A percentile compares a stretch with the other conserved stretches of the same genome.
Evolutionary conservation across 64 coral and sea anemone genomes (phyloP).

Genomic region (Dendronephthya gigantea): DNA sequence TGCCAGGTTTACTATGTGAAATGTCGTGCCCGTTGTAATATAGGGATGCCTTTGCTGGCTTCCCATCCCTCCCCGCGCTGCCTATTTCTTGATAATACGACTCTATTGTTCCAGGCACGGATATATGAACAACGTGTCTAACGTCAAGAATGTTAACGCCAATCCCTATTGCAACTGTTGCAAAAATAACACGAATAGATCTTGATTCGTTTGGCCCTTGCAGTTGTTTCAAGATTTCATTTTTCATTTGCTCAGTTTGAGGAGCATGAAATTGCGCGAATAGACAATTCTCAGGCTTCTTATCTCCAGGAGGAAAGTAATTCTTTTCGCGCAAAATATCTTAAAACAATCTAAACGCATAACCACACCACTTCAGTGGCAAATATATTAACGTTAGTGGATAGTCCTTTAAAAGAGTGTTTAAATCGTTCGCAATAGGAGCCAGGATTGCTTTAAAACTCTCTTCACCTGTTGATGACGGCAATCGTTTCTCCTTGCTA

Average conservation of each 20-base stretch:
- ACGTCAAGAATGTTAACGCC: constrained; percentile 47
- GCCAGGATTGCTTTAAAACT: neutral
- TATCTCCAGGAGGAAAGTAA: neutral
- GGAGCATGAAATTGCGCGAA: constrained; percentile 48
- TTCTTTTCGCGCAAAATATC: neutral
- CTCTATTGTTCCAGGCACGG: constrained; percentile 25
- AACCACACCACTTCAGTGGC: neutral
- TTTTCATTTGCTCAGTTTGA: constrained; percentile 46
- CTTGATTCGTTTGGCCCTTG: neutral
- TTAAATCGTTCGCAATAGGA: neutral
- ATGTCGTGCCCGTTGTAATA: constrained; percentile 32
- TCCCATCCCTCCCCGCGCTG: constrained; percentile 21
- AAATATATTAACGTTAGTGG: neutral
- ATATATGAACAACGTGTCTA: constrained; percentile 33
- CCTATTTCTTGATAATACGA: constrained; percentile 28
- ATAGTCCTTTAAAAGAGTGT: neutral
- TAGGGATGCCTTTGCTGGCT: constrained; percentile 1
- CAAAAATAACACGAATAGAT: constrained; percentile 49
- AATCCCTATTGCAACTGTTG: constrained; percentile 52
- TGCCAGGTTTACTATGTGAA: neutral
- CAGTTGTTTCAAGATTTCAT: constrained; percentile 23
- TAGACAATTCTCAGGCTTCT: neutral
- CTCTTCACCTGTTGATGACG: neutral
- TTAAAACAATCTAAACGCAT: neutral
- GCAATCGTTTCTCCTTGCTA: neutral